A percentile compares a stretch with the other conserved stretches of the same genome.
phyloP scores from a whole-genome alignment of 1,140 invertebrate species.

The Patella vulgata region DNA sequence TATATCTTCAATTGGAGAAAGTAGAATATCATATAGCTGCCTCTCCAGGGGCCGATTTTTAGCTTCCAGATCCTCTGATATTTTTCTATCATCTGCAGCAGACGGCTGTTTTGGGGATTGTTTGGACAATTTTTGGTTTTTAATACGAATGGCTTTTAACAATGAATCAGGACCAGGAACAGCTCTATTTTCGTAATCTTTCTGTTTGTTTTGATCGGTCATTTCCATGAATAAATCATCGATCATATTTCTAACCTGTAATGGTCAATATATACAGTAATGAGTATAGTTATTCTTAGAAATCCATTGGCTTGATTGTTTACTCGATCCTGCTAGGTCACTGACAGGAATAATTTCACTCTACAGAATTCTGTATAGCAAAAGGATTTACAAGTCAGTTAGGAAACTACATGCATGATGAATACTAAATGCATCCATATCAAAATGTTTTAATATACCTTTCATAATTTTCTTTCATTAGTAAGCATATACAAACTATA shows the following conservation, averaged over 20 bases:
- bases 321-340: too few species aligned
- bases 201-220: constrained; percentile 32
- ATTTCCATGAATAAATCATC: constrained; percentile 33
- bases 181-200: constrained; percentile 50
- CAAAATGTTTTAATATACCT: too few species aligned
- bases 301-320: too few species aligned
- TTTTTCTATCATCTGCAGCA: not conserved
- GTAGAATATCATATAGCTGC: constrained; percentile 51
- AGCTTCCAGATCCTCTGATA: not conserved
- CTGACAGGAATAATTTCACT: too few species aligned
- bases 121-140: constrained; percentile 35
- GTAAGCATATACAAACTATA: too few species aligned
- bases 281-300: not conserved
- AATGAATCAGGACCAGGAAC: constrained; percentile 40
- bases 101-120: not conserved
- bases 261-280: constrained; percentile 3
- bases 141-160: constrained; percentile 29
- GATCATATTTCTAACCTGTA: constrained; percentile 42
- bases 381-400: too few species aligned
- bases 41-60: constrained; percentile 32
- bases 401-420: too few species aligned
- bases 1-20: constrained; percentile 57
- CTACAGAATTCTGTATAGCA: too few species aligned
- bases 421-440: too few species aligned
- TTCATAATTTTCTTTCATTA: too few species aligned